These are phyloP conservation scores for Entelurus aequoreus DNA, from an alignment of 2,113 vertebrate species.

Conservation along the genomic window DNA sequence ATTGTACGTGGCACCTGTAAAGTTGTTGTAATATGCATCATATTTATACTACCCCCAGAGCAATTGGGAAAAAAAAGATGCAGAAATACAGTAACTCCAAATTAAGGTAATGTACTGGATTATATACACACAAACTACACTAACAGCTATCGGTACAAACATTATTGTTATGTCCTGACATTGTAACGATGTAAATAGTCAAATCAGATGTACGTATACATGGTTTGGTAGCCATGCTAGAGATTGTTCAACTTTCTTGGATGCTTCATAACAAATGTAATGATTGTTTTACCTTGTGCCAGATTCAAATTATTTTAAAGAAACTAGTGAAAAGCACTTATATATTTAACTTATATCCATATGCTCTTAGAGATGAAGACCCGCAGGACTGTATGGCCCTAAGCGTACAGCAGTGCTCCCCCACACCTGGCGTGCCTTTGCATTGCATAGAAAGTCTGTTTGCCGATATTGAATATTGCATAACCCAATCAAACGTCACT, in stretches of 20 bases:
- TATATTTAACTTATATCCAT: conserved; percentile 26
- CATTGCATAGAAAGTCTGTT: conserved; percentile 47
- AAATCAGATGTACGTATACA: conserved; percentile 11
- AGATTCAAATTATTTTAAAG: conserved; percentile 45
- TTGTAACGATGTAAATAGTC: conserved; percentile 30
- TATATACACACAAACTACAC: conserved; percentile 1
- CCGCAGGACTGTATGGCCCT: conserved; percentile 28
- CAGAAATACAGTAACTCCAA: conserved; percentile 3
- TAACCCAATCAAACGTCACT: conserved; percentile 11
- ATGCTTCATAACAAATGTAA: conserved; percentile 35
- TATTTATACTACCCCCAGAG: conserved; percentile 1
- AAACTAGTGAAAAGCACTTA: conserved; percentile 47
- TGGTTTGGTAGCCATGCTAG: conserved; percentile 21
- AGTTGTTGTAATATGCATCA: conserved; percentile 5
- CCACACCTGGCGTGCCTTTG: conserved; percentile 64
- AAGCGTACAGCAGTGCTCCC: conserved; percentile 56
- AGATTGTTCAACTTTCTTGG: conserved; percentile 40
- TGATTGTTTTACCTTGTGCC: conserved; percentile 55
- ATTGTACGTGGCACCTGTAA: conserved; percentile 31
- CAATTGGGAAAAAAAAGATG: conserved; percentile 6
- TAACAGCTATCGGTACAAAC: conserved; percentile 1
- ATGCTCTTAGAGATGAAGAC: conserved; percentile 19
- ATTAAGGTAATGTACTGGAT: neutral
- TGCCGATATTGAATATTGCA: conserved; percentile 14
- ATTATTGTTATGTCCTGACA: conserved; percentile 4